Evolutionary conservation across 2,888 invertebrate genomes (phyloP), one percentile per base, ranked within the genome.

Genomic region (Tenthredo livida): DNA sequence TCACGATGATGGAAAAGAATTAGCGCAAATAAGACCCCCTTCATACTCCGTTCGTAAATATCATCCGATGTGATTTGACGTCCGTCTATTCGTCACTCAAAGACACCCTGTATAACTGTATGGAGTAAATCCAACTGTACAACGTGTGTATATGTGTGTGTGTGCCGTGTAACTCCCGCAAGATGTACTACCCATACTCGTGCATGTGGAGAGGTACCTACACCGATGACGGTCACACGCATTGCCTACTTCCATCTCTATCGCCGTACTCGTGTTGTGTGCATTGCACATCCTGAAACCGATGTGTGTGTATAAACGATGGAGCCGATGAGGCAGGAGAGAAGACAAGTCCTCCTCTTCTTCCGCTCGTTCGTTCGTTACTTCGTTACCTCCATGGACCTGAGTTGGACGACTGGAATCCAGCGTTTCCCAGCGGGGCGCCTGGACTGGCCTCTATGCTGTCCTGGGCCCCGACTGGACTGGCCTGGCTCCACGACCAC

Each of bases 391-490:
- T 89, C 88, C 89, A 89, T 29, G 7, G 47, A 67, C 33, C 21
- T 7, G 29, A 65, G 82, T 83, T 10, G 90, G 90, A 90, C 89
- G 90, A 91, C 91, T 90, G 90, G 91, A 92, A 92, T 92, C 90
- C 92, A 91, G 89, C 91, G 89, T 88, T 89, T 90, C 92, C 84
- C 92, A 92, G 92, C 92, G 85, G 92, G 92, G 89, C 87, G 91
- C 89, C 33, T 29, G 80, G 58, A 80, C 80, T 58, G 37, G 77
- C 77, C 77, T 77, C 77, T 77, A 50, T 77, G 77, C 77, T 47
- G 77, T 50, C 77, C 77, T 21, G 77, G 50, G 77, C 50, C 47
- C 77, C 50, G 29, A 29, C 77, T 29, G 75, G 75, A 25, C 47
- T 47, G 2, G 33, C 2, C 50, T 29, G 77, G 73, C 72, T 40